Conservation (phyloP, 2,797 vertebrate genomes). For the Octomys mimax region DNA sequence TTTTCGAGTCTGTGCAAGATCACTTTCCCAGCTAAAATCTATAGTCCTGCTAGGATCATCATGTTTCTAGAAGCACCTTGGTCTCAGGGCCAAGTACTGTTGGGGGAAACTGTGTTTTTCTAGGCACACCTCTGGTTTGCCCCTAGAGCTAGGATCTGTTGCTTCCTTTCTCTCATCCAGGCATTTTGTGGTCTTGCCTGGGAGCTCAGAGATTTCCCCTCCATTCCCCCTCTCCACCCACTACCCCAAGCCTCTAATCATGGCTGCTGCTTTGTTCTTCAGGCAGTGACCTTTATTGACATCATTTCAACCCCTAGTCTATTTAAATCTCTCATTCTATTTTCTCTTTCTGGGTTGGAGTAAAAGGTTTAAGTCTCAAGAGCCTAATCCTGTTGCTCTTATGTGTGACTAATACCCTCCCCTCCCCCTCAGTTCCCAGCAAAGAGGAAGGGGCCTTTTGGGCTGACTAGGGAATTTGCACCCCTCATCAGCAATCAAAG, state of each 20-base stretch:
- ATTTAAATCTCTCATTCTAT: constrained; percentile 73
- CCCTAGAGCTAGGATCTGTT: neutral
- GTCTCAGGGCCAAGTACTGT: neutral
- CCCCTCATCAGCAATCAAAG: constrained; percentile 72
- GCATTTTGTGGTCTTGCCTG: neutral
- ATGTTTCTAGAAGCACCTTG: constrained; percentile 18
- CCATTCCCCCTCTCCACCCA: neutral
- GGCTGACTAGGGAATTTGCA: neutral
- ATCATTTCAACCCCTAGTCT: constrained; percentile 42
- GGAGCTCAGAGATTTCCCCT: neutral
- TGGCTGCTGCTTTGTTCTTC: constrained; percentile 61
- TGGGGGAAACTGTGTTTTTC: neutral
- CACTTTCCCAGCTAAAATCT: neutral
- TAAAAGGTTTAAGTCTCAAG: constrained; percentile 66
- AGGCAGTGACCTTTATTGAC: constrained; percentile 71
- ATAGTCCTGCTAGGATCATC: neutral
- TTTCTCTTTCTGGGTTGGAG: constrained; percentile 46
- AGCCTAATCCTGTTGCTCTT: constrained; percentile 55
- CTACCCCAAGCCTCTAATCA: neutral
- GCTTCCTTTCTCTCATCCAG: neutral
- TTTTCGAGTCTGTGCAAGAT: neutral
- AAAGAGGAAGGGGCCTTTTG: constrained; percentile 65
- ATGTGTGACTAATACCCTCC: constrained; percentile 73
- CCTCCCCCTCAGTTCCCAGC: neutral
- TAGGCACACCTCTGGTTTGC: neutral